phyloP scores from a whole-genome alignment of 2,888 invertebrate genomes.

The Thera obeliscata region DNA sequence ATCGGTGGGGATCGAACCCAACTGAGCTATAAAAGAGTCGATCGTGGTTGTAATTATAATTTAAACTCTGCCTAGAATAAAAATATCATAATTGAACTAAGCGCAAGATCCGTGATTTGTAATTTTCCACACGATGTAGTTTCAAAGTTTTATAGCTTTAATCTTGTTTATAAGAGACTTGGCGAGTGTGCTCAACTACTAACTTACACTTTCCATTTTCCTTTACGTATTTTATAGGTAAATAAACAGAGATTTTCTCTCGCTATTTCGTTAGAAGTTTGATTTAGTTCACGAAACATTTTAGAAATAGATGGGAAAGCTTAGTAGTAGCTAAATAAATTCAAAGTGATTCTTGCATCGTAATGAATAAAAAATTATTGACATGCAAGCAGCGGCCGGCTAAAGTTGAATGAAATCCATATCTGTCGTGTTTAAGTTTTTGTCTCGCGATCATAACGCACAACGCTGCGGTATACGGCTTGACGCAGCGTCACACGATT shows the following conservation, averaged over 20 bases:
- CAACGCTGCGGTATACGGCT: too few species aligned
- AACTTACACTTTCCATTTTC: slow-evolving; percentile 13
- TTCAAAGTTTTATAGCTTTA: slow-evolving; percentile 25
- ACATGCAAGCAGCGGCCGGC: too few species aligned
- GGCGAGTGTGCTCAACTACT: slow-evolving; percentile 11
- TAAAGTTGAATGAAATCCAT: too few species aligned
- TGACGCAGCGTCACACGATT: too few species aligned
- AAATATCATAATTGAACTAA: background rate
- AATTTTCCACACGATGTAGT: slow-evolving; percentile 23
- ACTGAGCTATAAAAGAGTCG: too few species aligned
- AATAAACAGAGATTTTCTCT: slow-evolving; percentile 3
- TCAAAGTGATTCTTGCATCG: too few species aligned
- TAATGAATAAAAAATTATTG: too few species aligned
- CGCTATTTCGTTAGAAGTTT: slow-evolving; percentile 5
- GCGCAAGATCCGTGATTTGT: slow-evolving; percentile 4
- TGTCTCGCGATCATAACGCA: too few species aligned
- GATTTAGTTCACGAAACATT: background rate
- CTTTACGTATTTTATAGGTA: slow-evolving; percentile 17
- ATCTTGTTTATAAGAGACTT: slow-evolving; percentile 26
- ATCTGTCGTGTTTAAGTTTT: too few species aligned
- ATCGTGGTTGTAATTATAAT: too few species aligned
- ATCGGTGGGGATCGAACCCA: too few species aligned
- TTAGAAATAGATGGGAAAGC: background rate
- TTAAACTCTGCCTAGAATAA: background rate
- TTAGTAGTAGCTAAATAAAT: too few species aligned